These are phyloP conservation scores for Craseonycteris thonglongyai DNA, from an alignment of 2,113 vertebrate species.

Conservation along the genomic window DNA sequence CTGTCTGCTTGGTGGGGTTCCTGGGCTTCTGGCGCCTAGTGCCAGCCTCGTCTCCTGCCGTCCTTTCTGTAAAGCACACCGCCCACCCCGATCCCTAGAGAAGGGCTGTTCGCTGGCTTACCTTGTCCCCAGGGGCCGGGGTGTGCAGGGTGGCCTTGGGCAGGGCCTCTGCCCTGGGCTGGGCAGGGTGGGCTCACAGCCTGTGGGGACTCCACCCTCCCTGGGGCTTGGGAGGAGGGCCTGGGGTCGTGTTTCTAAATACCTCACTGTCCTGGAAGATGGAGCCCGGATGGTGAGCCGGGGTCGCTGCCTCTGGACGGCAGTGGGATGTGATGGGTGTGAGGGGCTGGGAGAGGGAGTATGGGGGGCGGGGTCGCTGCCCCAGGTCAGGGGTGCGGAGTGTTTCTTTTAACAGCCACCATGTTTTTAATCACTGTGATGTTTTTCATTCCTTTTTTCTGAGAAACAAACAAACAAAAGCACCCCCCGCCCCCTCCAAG, in stretches of 20 bases:
- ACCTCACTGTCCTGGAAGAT: slow-evolving; percentile 65
- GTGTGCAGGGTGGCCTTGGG: not conserved
- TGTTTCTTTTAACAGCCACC: slow-evolving; percentile 64
- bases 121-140: not conserved
- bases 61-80: not conserved
- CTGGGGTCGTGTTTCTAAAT: slow-evolving; percentile 58
- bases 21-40: too few relatives aligned
- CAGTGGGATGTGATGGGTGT: not conserved
- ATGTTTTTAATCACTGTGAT: slow-evolving; percentile 74
- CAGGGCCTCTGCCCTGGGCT: not conserved
- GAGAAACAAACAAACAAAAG: not conserved
- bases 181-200: not conserved
- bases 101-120: not conserved
- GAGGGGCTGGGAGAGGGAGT: not conserved
- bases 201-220: not conserved
- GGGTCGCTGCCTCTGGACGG: slow-evolving; percentile 13
- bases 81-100: not conserved
- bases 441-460: slow-evolving; percentile 61
- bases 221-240: not conserved
- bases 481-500: not conserved
- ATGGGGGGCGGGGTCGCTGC: slow-evolving; percentile 24
- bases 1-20: too few relatives aligned
- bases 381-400: slow-evolving; percentile 33
- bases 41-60: not conserved
- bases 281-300: slow-evolving; percentile 49